Evolutionary conservation across 2,888 invertebrate genomes (phyloP), one percentile per base, ranked within the genome.

Genomic region (Rhabditoides inermis): DNA sequence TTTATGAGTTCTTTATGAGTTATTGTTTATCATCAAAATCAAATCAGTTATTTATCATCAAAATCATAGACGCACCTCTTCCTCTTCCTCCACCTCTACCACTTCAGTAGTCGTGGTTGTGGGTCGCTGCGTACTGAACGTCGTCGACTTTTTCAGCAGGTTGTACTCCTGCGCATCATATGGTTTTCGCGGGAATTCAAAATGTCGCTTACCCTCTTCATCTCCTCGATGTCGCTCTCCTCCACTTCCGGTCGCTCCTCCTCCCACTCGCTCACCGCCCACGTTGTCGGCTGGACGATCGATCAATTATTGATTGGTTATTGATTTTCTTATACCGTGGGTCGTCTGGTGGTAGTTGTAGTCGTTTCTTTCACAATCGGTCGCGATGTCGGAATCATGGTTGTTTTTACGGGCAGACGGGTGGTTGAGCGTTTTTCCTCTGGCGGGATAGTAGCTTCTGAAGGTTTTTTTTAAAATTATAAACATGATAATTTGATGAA

Each of bases 1-100:
- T n/a, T n/a, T n/a, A 45, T 5, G 51, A 45, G 25, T 51, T 45
- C 39, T 51, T 51, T 37, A 51, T 51, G 15, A 45, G 45, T 40
- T 51, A 26, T 45, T 51, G 30, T 51, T 45, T 15, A 23, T n/a
- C n/a, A n/a, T n/a, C n/a, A n/a, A n/a, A n/a, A n/a, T n/a, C n/a
- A n/a, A n/a, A n/a, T n/a, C n/a, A n/a, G n/a, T n/a, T n/a, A n/a
- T n/a, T n/a, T n/a, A n/a, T n/a, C n/a, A n/a, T n/a, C n/a, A n/a
- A n/a, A 7, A 10, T 42, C 22, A 23, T 18, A 6, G 42, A 4
- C 15, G n/a, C 23, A 4, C 23, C 4, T 52, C 52, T 27, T 52
- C 52, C 7, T 41, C 41, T 28, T 52, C 52, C 25, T 39, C 52
- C 25, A 47, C 52, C 28, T 46, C 47, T 40, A 52, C 47, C 3